A percentile compares a stretch with the other conserved stretches of the same genome.
phyloP scores from a whole-genome alignment of 2,888 invertebrate genomes.

The Drosophila nigricruria region DNA sequence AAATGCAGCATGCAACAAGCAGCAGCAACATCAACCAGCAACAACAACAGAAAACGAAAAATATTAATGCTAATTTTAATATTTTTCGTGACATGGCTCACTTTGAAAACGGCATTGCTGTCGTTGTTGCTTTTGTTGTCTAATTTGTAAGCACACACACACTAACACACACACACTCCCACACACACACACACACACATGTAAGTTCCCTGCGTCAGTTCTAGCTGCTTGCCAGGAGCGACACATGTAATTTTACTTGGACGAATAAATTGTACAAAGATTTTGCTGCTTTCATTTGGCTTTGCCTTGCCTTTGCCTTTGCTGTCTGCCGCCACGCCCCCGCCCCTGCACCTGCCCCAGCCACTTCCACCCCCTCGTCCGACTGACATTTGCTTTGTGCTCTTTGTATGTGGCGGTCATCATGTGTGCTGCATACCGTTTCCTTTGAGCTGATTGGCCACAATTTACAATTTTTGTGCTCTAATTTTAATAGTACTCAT shows the following conservation, averaged over 20 bases:
- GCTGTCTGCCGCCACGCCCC: conserved; percentile 37
- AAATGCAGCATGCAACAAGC: conserved; percentile 32
- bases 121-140: conserved; percentile 61
- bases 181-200: conserved; percentile 10
- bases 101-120: conserved; percentile 62
- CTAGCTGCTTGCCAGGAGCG: conserved; percentile 71
- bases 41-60: conserved; percentile 9
- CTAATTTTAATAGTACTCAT: conserved; percentile 33
- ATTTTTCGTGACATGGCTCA: conserved; percentile 84
- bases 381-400: conserved; percentile 44
- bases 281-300: conserved; percentile 62
- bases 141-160: conserved; percentile 45
- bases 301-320: conserved; percentile 11
- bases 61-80: conserved; percentile 84
- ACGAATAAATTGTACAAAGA: conserved; percentile 83
- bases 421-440: conserved; percentile 17
- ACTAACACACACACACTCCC: conserved; percentile 8
- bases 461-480: conserved; percentile 66
- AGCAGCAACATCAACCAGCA: conserved; percentile 34
- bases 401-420: conserved; percentile 14
- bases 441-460: conserved; percentile 60
- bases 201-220: conserved; percentile 47
- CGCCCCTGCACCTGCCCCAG: background rate
- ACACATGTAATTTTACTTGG: conserved; percentile 83
- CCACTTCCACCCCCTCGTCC: background rate